Percentiles rank a stretch among this genome's conserved stretches.
Evolutionary conservation across 2,113 vertebrate genomes (phyloP).

Genomic region (Labeo catla): DNA sequence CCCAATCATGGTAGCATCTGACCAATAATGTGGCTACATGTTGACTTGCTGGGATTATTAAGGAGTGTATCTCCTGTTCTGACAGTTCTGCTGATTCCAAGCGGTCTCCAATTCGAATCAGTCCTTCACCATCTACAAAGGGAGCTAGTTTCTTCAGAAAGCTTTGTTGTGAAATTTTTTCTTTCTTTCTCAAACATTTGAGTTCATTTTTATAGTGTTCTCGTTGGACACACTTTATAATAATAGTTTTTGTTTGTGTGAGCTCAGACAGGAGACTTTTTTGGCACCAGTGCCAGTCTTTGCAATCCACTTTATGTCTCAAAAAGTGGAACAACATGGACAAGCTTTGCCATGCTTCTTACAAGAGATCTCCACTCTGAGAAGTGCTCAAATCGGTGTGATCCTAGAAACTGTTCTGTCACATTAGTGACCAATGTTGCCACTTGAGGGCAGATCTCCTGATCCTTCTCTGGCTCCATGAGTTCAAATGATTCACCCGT

Average conservation of each 20-base stretch:
- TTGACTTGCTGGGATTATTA: background rate
- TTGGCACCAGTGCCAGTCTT: background rate
- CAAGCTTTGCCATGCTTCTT: background rate
- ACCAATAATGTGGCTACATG: background rate
- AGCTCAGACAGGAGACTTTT: background rate
- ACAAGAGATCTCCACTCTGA: slow-evolving; percentile 5
- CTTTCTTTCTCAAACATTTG: background rate
- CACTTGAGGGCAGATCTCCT: background rate
- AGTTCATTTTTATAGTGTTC: background rate
- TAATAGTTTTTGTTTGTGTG: background rate
- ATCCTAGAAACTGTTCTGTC: background rate
- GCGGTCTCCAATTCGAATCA: background rate
- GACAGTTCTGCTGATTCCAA: background rate
- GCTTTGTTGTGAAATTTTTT: background rate
- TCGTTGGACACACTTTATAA: background rate
- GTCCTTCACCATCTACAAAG: background rate
- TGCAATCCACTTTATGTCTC: too few relatives aligned
- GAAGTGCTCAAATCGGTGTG: slow-evolving; percentile 3
- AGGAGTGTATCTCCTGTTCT: background rate
- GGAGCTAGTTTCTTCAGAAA: background rate
- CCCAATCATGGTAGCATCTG: slow-evolving; percentile 41
- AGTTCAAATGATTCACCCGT: background rate
- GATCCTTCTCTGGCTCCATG: background rate
- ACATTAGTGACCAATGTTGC: background rate
- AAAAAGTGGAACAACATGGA: background rate